These are phyloP conservation scores for Danio tinwini DNA, from an alignment of 2,797 vertebrate species.

Conservation along the genomic window DNA sequence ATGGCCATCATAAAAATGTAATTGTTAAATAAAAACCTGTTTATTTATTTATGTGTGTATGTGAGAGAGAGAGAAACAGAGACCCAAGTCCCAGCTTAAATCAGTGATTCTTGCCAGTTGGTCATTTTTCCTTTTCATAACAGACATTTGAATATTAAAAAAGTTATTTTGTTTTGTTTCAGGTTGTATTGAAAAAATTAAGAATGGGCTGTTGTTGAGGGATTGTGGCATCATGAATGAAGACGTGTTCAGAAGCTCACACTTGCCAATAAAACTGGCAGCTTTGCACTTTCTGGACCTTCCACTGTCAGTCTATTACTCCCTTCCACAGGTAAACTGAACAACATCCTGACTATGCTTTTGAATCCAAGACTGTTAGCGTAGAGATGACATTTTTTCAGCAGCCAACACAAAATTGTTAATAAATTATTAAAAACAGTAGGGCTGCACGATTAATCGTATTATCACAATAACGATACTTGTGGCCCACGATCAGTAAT, in stretches of 20 bases:
- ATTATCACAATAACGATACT: too few species aligned
- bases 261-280: constrained; percentile 81
- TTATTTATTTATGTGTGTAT: too few species aligned
- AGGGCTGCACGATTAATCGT: too few species aligned
- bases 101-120: background rate
- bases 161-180: constrained; percentile 1
- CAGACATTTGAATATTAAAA: background rate
- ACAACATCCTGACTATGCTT: background rate
- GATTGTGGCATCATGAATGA: constrained; percentile 85
- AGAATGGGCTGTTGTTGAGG: constrained; percentile 52
- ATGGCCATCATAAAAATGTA: too few species aligned
- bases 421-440: too few species aligned
- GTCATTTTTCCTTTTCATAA: background rate
- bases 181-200: constrained; percentile 50
- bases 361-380: too few species aligned
- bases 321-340: constrained; percentile 84
- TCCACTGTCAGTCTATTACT: constrained; percentile 85
- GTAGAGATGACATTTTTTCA: too few species aligned
- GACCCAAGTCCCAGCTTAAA: too few species aligned
- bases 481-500: too few species aligned
- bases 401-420: too few species aligned
- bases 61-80: too few species aligned
- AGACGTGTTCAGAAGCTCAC: constrained; percentile 76
- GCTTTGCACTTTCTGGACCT: constrained; percentile 83
- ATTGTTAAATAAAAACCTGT: too few species aligned